A percentile compares a stretch with the other conserved stretches of the same genome.
These are phyloP conservation scores for Caenorhabditis sp. DNA, from an alignment of 2,888 invertebrate species.

Conservation along the genomic window DNA sequence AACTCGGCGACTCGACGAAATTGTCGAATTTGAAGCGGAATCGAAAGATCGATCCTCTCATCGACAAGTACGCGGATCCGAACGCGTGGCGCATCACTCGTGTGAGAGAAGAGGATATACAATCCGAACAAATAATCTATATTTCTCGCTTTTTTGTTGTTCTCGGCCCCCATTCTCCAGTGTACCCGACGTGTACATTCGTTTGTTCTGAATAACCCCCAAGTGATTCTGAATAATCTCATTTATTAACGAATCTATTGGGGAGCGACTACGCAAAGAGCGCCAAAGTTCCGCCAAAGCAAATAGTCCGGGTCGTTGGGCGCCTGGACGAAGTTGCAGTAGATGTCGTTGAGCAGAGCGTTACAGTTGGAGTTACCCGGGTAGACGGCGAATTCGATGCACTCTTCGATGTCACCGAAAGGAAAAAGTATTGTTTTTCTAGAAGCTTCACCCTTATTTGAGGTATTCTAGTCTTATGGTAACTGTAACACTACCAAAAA, in stretches of 20 bases:
- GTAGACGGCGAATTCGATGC: slow-evolving; percentile 12
- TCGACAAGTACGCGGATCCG: slow-evolving; percentile 97
- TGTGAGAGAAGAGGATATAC: slow-evolving; percentile 80
- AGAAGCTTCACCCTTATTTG: too few species aligned
- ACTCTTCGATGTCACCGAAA: slow-evolving; percentile 39
- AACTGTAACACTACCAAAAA: too few species aligned
- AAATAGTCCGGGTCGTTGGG: slow-evolving; percentile 21
- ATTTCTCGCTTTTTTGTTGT: background rate
- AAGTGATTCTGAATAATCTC: too few species aligned
- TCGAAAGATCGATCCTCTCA: slow-evolving; percentile 95
- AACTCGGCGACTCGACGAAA: slow-evolving; percentile 97
- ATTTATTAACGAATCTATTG: background rate
- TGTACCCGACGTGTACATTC: too few species aligned
- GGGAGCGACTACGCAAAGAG: slow-evolving; percentile 18
- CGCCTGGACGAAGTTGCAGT: slow-evolving; percentile 16
- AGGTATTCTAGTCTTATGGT: too few species aligned
- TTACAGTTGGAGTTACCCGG: background rate
- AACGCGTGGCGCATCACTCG: slow-evolving; percentile 98
- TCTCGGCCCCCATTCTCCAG: too few species aligned
- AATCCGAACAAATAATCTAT: slow-evolving; percentile 77
- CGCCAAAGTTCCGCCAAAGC: slow-evolving; percentile 33
- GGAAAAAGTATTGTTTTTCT: too few species aligned
- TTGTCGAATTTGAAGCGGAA: slow-evolving; percentile 99
- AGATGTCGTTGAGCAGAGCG: slow-evolving; percentile 18
- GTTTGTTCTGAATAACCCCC: too few species aligned